Conservation (phyloP, 53 echinoderm and acorn worm genomes). For the Mesocentrotus franciscanus region DNA sequence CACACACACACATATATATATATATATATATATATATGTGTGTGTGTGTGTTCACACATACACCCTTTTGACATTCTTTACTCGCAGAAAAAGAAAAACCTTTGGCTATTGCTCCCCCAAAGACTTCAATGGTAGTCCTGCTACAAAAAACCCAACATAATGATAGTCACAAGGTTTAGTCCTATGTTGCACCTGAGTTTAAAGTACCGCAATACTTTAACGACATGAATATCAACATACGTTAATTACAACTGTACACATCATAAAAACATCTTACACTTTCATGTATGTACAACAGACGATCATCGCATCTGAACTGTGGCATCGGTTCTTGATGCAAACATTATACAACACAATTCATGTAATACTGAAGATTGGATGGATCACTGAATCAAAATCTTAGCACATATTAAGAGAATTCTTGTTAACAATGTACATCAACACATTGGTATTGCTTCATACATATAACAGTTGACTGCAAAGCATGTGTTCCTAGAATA, state of each 20-base stretch:
- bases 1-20: too few relatives aligned
- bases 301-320: neutral
- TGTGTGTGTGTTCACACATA: too few relatives aligned
- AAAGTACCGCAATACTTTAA: slow-evolving; percentile 26
- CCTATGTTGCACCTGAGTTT: slow-evolving; percentile 45
- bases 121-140: neutral
- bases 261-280: slow-evolving; percentile 12
- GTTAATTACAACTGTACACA: slow-evolving; percentile 37
- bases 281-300: neutral
- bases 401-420: neutral
- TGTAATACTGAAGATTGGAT: neutral
- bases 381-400: neutral
- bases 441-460: neutral
- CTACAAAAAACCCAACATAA: neutral
- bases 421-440: neutral
- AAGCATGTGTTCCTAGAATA: neutral
- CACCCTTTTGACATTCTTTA: neutral
- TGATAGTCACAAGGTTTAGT: slow-evolving; percentile 1
- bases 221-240: slow-evolving; percentile 33
- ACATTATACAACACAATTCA: neutral
- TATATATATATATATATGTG: too few relatives aligned
- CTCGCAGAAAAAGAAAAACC: neutral
- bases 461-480: too few relatives aligned
- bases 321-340: neutral
- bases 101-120: neutral